Conservation (phyloP, 2,113 vertebrate genomes). For the Pheucticus melanocephalus region DNA sequence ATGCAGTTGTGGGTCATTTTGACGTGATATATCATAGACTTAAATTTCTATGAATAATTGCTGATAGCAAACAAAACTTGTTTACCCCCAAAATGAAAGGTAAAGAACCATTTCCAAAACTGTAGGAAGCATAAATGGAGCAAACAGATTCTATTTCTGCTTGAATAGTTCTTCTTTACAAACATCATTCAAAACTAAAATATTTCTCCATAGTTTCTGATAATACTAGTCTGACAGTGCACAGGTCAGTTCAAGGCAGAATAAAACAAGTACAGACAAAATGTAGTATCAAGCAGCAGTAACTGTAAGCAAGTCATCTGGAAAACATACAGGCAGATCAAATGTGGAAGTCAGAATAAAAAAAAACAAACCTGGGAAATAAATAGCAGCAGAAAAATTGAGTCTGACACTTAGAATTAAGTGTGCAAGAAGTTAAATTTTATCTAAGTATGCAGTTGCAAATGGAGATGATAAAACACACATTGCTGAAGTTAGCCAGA, state of each 20-base stretch:
- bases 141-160: not conserved
- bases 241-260: not conserved
- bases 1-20: not conserved
- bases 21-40: not conserved
- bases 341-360: not conserved
- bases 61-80: not conserved
- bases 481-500: not conserved
- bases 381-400: not conserved
- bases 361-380: not conserved
- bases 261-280: not conserved
- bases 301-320: not conserved
- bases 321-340: not conserved
- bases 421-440: not conserved
- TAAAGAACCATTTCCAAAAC: not conserved
- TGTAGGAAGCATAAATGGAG: not conserved
- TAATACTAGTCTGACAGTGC: not conserved
- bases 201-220: not conserved
- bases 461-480: not conserved
- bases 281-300: not conserved
- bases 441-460: not conserved
- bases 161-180: not conserved
- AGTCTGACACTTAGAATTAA: not conserved
- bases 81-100: not conserved
- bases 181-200: not conserved
- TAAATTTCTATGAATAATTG: not conserved